phyloP scores from a whole-genome alignment of 2,888 invertebrate genomes.

The Pecten maximus region DNA sequence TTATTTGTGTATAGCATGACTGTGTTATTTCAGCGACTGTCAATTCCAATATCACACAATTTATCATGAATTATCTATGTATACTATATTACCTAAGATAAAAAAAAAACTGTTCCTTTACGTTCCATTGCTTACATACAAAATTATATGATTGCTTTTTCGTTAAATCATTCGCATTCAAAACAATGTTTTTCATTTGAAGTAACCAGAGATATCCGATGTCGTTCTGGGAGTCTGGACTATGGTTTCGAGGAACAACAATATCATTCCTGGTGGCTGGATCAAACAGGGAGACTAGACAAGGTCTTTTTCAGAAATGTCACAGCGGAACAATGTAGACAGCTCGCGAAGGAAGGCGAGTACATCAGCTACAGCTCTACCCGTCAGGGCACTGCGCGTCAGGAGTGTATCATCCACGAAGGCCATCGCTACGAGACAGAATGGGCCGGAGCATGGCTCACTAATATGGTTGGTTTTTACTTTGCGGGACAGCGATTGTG shows the following conservation, averaged over 20 bases:
- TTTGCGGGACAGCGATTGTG: slow-evolving; percentile 51
- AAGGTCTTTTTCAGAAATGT: neutral
- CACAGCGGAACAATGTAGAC: slow-evolving; percentile 1
- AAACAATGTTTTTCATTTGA: slow-evolving; percentile 19
- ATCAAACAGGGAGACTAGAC: slow-evolving; percentile 35
- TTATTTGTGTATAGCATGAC: too few species aligned
- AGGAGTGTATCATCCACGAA: slow-evolving; percentile 34
- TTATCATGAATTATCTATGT: too few species aligned
- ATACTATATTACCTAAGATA: too few species aligned
- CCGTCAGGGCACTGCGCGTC: neutral
- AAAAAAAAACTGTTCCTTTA: too few species aligned
- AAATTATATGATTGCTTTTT: too few species aligned
- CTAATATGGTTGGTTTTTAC: neutral
- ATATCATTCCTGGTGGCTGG: slow-evolving; percentile 49
- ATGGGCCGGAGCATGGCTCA: slow-evolving; percentile 22
- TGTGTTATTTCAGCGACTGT: too few species aligned
- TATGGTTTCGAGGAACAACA: slow-evolving; percentile 47
- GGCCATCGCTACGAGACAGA: slow-evolving; percentile 47
- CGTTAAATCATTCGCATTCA: too few species aligned
- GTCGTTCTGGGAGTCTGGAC: slow-evolving; percentile 36
- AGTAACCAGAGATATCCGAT: slow-evolving; percentile 46
- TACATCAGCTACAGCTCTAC: slow-evolving; percentile 38
- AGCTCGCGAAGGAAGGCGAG: slow-evolving; percentile 35
- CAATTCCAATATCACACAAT: too few species aligned
- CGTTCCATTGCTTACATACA: too few species aligned